Evolutionary conservation across 2,888 invertebrate genomes (phyloP).

Genomic region (Gryllus longicercus): DNA sequence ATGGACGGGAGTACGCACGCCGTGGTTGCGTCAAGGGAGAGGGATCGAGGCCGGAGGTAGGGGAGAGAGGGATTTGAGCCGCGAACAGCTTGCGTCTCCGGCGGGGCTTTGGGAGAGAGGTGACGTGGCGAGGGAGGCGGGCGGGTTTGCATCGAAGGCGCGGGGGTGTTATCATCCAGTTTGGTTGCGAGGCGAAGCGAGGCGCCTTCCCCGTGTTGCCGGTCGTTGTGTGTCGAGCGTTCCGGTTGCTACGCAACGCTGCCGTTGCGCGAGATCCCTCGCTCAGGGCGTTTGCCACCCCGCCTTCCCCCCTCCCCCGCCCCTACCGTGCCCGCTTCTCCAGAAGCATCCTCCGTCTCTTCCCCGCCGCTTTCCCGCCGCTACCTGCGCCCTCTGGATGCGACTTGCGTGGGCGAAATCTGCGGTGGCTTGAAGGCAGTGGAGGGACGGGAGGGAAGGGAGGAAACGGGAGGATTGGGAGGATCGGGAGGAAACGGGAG

Average conservation of each 20-base stretch:
- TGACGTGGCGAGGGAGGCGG: not conserved
- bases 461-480: too few relatives aligned
- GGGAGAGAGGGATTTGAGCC: not conserved
- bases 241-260: not conserved
- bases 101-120: not conserved
- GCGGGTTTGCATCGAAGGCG: not conserved
- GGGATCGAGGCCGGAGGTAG: not conserved
- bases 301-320: not conserved
- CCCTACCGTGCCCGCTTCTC: too few relatives aligned
- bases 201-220: not conserved
- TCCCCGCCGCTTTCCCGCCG: too few relatives aligned
- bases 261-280: not conserved
- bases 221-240: not conserved
- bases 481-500: too few relatives aligned
- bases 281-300: not conserved
- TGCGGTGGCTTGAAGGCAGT: too few relatives aligned
- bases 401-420: too few relatives aligned
- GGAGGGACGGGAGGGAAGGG: too few relatives aligned
- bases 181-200: not conserved
- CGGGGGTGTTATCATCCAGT: not conserved
- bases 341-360: too few relatives aligned
- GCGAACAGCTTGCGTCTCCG: not conserved
- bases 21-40: not conserved
- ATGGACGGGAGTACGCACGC: not conserved
- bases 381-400: too few relatives aligned